A percentile compares a stretch with the other conserved stretches of the same genome.
Evolutionary conservation across 2,888 invertebrate genomes (phyloP).

Genomic region (Suillia variegata): DNA sequence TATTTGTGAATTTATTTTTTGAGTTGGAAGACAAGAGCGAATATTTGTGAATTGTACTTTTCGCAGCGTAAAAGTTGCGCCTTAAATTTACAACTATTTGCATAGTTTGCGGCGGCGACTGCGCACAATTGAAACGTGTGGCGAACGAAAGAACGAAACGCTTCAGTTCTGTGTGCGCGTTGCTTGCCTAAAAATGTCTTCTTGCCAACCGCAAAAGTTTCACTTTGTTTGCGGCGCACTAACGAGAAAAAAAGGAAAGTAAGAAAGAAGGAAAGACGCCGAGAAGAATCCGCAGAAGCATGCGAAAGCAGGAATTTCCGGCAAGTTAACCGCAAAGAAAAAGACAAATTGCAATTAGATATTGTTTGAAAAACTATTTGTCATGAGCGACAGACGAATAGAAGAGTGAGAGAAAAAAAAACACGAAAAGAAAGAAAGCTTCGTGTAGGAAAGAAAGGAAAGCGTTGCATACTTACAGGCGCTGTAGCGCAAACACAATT

Average conservation of each 20-base stretch:
- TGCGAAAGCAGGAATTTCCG: no score
- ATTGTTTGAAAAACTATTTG: slow-evolving; percentile 28
- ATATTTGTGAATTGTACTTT: no score
- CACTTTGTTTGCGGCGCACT: neutral
- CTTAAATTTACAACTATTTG: neutral
- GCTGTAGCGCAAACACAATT: no score
- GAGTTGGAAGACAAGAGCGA: no score
- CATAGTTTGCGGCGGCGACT: neutral
- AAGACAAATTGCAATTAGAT: slow-evolving; percentile 28
- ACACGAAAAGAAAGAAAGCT: slow-evolving; percentile 11
- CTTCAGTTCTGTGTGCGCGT: neutral
- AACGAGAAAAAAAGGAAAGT: neutral
- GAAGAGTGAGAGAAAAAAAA: no score
- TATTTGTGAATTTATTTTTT: no score
- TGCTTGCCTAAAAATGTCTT: no score
- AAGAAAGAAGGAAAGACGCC: no score
- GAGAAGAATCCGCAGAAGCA: no score
- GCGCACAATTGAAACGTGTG: neutral
- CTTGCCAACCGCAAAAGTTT: neutral
- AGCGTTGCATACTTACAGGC: no score
- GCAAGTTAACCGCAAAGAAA: slow-evolving; percentile 9
- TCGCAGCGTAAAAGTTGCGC: neutral
- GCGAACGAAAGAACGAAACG: no score
- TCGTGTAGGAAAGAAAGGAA: no score
- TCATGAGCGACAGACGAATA: slow-evolving; percentile 16